Conservation (phyloP, 2,113 vertebrate genomes). For the Tringa solitaria region DNA sequence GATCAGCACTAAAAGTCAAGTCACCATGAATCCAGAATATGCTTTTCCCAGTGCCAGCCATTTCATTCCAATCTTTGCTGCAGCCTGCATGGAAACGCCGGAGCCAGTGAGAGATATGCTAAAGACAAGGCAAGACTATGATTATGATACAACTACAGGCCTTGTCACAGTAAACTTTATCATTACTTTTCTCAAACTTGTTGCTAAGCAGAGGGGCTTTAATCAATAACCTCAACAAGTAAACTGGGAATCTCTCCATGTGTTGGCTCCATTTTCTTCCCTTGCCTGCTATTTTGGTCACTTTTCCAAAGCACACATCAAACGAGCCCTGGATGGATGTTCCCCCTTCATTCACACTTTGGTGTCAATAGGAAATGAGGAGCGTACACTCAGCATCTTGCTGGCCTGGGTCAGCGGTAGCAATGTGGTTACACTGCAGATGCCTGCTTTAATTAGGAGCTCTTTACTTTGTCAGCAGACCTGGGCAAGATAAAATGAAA, state of each 20-base stretch:
- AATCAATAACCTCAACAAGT: neutral
- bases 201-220: neutral
- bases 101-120: neutral
- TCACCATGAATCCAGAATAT: neutral
- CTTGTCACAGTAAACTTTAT: neutral
- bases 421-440: neutral
- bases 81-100: neutral
- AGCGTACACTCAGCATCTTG: neutral
- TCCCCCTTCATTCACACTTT: neutral
- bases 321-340: neutral
- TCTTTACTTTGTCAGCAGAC: neutral
- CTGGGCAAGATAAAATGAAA: neutral
- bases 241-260: neutral
- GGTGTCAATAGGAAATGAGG: neutral
- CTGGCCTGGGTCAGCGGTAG: neutral
- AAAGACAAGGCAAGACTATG: neutral
- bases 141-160: neutral
- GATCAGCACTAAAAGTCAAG: neutral
- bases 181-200: neutral
- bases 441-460: constrained; percentile 28
- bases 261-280: neutral
- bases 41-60: neutral
- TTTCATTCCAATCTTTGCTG: neutral
- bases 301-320: neutral
- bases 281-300: constrained; percentile 7